Conservation (phyloP, 2,888 invertebrate species). For the Troglohyphantes excavatus region DNA sequence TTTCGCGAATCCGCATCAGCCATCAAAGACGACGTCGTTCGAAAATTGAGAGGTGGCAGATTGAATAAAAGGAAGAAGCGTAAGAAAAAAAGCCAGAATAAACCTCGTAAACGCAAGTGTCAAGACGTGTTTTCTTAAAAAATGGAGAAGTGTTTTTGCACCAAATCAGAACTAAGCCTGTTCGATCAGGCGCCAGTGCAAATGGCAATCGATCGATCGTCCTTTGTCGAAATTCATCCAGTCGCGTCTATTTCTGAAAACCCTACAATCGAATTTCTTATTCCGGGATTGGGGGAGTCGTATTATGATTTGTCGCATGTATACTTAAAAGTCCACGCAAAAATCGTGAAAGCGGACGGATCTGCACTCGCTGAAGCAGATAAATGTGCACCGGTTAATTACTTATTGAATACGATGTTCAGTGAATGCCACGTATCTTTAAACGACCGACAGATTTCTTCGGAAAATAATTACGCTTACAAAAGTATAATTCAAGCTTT, state of each 20-base stretch:
- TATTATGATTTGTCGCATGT: slow-evolving; percentile 18
- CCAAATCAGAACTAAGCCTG: slow-evolving; percentile 24
- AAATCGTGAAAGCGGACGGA: slow-evolving; percentile 23
- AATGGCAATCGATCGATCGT: slow-evolving; percentile 35
- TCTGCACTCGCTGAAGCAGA: background rate
- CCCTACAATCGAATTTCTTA: slow-evolving; percentile 17
- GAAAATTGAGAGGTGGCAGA: slow-evolving; percentile 26
- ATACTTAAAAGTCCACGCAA: slow-evolving; percentile 14
- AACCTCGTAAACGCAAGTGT: background rate
- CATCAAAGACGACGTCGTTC: slow-evolving; percentile 14
- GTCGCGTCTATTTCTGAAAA: slow-evolving; percentile 40
- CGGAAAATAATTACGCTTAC: slow-evolving; percentile 40
- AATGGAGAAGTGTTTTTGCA: slow-evolving; percentile 34
- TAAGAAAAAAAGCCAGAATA: background rate
- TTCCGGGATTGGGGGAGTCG: slow-evolving; percentile 18
- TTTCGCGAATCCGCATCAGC: slow-evolving; percentile 9
- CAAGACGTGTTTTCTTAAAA: background rate
- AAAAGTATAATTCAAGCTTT: slow-evolving; percentile 23
- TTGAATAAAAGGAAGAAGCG: background rate
- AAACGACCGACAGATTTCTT: slow-evolving; percentile 37
- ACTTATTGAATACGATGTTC: slow-evolving; percentile 55
- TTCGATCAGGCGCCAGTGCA: slow-evolving; percentile 16
- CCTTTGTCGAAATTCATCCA: slow-evolving; percentile 43
- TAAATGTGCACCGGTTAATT: slow-evolving; percentile 17
- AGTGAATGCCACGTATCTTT: slow-evolving; percentile 23